Evolutionary conservation across 2,797 vertebrate genomes (phyloP).

Genomic region (Sebastes oblongus): DNA sequence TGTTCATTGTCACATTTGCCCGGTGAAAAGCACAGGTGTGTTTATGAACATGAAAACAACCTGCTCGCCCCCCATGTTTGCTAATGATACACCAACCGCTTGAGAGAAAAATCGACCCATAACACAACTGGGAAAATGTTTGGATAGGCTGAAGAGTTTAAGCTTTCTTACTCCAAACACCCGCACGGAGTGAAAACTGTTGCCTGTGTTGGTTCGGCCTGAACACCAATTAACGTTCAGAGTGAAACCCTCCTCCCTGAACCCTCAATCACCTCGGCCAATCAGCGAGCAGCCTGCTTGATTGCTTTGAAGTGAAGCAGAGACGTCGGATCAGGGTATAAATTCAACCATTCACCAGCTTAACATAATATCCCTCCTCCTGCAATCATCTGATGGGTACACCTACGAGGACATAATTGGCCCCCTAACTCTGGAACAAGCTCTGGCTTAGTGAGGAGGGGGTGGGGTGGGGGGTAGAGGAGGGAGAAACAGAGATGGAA

Average conservation of each 20-base stretch:
- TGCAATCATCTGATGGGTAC: constrained; percentile 79
- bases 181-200: not conserved
- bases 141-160: constrained; percentile 39
- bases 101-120: constrained; percentile 9
- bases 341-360: constrained; percentile 73
- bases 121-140: constrained; percentile 42
- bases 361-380: constrained; percentile 75
- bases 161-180: constrained; percentile 5
- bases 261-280: constrained; percentile 61
- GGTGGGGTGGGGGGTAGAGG: not conserved
- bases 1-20: constrained; percentile 62
- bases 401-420: constrained; percentile 75
- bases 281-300: constrained; percentile 59
- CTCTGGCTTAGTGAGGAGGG: constrained; percentile 33
- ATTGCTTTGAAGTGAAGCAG: constrained; percentile 82
- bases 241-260: constrained; percentile 51
- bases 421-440: constrained; percentile 64
- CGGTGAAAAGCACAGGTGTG: constrained; percentile 65
- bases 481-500: constrained; percentile 27
- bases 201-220: constrained; percentile 40
- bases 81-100: constrained; percentile 22
- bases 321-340: constrained; percentile 69
- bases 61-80: constrained; percentile 4
- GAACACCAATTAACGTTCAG: constrained; percentile 63
- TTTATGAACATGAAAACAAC: constrained; percentile 40